phyloP scores from a whole-genome alignment of 2,797 vertebrate species.

The Acipenser oxyrinchus region DNA sequence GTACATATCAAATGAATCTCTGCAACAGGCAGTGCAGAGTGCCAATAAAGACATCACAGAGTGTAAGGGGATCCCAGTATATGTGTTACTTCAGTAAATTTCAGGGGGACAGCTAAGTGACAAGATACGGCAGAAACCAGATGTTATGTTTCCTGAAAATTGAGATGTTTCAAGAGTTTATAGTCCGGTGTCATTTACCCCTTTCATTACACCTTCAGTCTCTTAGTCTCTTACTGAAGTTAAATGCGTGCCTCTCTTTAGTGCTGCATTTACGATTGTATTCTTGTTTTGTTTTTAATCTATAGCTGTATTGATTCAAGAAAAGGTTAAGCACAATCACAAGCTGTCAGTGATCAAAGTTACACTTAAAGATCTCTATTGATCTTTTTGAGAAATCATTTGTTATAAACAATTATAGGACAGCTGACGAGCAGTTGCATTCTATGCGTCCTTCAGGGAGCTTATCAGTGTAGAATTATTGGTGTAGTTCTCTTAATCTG shows the following conservation, averaged over 20 bases:
- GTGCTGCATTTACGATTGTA: no score
- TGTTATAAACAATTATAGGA: background rate
- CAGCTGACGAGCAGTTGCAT: conserved; percentile 8
- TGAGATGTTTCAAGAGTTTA: conserved; percentile 67
- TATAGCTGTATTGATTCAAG: no score
- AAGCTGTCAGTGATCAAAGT: no score
- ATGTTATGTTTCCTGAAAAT: conserved; percentile 81
- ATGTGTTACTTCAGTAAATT: conserved; percentile 42
- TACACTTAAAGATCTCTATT: no score
- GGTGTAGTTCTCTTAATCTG: conserved; percentile 8
- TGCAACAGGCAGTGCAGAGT: conserved; percentile 40
- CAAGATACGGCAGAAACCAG: conserved; percentile 62
- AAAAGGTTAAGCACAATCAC: no score
- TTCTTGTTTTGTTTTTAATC: no score
- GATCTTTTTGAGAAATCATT: background rate
- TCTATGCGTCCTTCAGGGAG: background rate
- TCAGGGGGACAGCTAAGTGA: conserved; percentile 50
- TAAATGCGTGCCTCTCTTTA: no score
- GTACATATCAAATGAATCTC: conserved; percentile 28
- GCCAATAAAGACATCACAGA: conserved; percentile 69
- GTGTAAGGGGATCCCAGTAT: conserved; percentile 51
- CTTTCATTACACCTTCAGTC: conserved; percentile 61
- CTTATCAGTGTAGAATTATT: conserved; percentile 2
- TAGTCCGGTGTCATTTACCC: conserved; percentile 56
- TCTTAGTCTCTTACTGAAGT: no score